These are phyloP conservation scores for Trissonchulus latispiculum DNA, from an alignment of 2,888 invertebrate genomes.

Conservation along the genomic window DNA sequence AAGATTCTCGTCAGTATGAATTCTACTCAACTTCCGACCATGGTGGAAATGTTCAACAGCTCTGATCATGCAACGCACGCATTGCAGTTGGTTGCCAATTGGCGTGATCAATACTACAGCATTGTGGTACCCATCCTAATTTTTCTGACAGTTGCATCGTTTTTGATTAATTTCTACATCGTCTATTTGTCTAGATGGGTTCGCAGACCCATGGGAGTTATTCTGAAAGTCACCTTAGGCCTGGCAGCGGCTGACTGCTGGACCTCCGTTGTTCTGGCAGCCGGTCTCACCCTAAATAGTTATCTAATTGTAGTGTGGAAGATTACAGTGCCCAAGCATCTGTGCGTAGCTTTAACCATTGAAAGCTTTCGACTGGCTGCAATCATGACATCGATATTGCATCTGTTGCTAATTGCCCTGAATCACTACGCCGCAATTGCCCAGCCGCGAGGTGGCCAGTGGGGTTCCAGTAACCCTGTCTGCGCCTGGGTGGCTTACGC, in stretches of 20 bases:
- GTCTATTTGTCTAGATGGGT: constrained; percentile 2
- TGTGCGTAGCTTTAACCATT: constrained; percentile 34
- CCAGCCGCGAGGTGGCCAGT: constrained; percentile 50
- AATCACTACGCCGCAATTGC: constrained; percentile 58
- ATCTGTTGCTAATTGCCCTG: constrained; percentile 55
- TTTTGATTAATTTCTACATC: constrained; percentile 6
- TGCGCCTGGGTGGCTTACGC: constrained; percentile 50
- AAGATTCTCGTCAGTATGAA: too few relatives aligned
- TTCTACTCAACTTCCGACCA: too few relatives aligned
- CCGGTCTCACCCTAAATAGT: constrained; percentile 52
- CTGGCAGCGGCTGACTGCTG: constrained; percentile 55
- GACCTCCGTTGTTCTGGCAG: constrained; percentile 52
- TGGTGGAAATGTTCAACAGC: too few relatives aligned
- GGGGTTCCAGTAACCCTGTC: constrained; percentile 45
- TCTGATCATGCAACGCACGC: too few relatives aligned
- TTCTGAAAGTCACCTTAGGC: constrained; percentile 44
- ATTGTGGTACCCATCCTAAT: constrained; percentile 10
- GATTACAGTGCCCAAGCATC: background rate
- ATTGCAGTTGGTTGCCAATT: too few relatives aligned
- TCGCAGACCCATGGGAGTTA: constrained; percentile 12
- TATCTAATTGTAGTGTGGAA: constrained; percentile 47
- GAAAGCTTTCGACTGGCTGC: constrained; percentile 52
- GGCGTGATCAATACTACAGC: background rate
- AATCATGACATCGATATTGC: constrained; percentile 54
- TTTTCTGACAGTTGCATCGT: background rate